These are phyloP conservation scores for Eupithecia subfuscata DNA, from an alignment of 2,888 invertebrate genomes.

Conservation along the genomic window DNA sequence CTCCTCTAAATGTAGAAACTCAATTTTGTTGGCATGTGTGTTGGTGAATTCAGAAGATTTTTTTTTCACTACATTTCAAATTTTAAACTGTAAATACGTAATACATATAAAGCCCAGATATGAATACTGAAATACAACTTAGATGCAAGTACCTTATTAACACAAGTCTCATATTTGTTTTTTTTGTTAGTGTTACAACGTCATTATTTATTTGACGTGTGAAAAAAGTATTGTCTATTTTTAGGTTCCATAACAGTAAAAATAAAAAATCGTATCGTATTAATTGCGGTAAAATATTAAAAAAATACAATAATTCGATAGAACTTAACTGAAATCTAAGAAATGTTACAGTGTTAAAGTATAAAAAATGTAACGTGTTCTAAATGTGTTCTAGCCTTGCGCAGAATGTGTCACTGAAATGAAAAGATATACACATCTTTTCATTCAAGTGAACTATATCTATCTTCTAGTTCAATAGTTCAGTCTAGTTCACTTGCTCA, in stretches of 20 bases:
- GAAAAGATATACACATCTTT: too few species aligned
- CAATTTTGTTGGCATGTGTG: not conserved
- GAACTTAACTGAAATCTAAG: not conserved
- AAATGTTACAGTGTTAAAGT: not conserved
- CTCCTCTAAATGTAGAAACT: not conserved
- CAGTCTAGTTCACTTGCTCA: too few species aligned
- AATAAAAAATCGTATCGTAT: not conserved
- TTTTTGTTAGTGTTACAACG: not conserved
- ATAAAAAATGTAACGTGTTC: too few species aligned
- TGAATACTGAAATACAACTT: not conserved
- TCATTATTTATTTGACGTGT: not conserved
- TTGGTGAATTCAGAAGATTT: not conserved
- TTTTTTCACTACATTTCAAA: not conserved
- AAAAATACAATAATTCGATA: not conserved
- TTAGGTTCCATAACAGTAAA: not conserved
- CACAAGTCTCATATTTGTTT: not conserved
- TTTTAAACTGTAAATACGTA: not conserved
- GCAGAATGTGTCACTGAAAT: too few species aligned
- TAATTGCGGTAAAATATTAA: not conserved
- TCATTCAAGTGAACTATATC: too few species aligned
- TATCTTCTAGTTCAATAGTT: too few species aligned
- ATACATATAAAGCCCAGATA: not conserved
- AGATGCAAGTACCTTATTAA: not conserved
- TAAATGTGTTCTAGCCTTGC: too few species aligned
- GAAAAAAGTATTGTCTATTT: not conserved